Percentiles rank a stretch among this genome's conserved stretches.
These are phyloP conservation scores for Rhodinocichla rosea DNA, from an alignment of 2,113 vertebrate species.

Conservation along the genomic window DNA sequence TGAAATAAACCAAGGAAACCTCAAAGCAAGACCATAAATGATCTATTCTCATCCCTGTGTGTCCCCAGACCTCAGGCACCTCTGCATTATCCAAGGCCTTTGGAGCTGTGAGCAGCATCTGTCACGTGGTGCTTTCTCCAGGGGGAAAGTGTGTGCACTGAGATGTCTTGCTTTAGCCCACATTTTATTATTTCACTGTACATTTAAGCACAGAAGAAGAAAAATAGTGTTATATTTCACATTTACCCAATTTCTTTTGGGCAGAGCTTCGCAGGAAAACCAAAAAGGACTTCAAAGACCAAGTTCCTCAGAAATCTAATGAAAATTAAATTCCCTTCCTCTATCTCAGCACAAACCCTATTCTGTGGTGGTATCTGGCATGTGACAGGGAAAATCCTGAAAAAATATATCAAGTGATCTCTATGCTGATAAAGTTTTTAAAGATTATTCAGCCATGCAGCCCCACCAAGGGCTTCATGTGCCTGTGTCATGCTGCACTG, in stretches of 20 bases:
- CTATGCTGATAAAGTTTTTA: not conserved
- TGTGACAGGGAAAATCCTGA: not conserved
- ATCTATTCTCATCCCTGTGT: not conserved
- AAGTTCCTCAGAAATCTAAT: not conserved
- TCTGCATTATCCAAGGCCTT: not conserved
- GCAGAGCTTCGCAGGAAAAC: not conserved
- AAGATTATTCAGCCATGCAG: not conserved
- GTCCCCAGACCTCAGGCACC: not conserved
- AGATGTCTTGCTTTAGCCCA: not conserved
- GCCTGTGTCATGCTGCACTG: not conserved
- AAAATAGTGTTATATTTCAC: not conserved
- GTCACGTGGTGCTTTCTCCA: not conserved
- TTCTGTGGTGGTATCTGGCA: not conserved
- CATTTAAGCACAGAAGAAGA: not conserved
- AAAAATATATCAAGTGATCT: slow-evolving; percentile 22
- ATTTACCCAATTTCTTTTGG: not conserved
- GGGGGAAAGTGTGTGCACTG: not conserved
- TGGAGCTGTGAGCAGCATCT: not conserved
- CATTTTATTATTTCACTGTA: not conserved
- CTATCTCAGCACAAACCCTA: not conserved
- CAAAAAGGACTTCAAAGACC: not conserved
- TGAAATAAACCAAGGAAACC: slow-evolving; percentile 15
- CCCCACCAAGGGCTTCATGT: not conserved
- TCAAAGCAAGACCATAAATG: not conserved
- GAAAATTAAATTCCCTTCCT: not conserved